These are phyloP conservation scores for Aix galericulata DNA, from an alignment of 2,113 vertebrate genomes.

Conservation along the genomic window DNA sequence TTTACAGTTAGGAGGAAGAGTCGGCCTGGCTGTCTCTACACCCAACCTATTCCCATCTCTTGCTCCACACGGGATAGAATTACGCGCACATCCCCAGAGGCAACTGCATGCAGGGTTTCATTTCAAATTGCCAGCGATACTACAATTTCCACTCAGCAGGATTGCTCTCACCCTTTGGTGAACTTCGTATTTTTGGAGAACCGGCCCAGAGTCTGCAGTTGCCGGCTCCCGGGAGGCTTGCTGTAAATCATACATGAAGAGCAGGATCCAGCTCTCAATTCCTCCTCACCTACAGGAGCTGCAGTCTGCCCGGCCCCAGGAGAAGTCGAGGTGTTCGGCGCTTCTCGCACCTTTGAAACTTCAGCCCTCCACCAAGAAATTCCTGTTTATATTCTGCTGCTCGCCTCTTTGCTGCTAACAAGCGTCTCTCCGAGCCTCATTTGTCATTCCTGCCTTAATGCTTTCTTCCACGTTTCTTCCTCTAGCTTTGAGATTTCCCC, in stretches of 20 bases:
- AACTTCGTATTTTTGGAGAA: neutral
- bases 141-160: neutral
- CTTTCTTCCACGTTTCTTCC: neutral
- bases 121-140: neutral
- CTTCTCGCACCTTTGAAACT: neutral
- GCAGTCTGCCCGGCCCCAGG: neutral
- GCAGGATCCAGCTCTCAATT: neutral
- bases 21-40: neutral
- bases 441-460: conserved; percentile 17
- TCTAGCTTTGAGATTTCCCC: neutral
- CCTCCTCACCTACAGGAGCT: neutral
- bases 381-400: neutral
- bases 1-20: neutral
- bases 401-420: neutral
- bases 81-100: neutral
- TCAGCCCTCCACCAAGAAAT: neutral
- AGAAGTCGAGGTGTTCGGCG: fast-evolving
- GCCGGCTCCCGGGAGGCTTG: neutral
- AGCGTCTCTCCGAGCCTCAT: neutral
- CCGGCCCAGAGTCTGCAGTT: neutral
- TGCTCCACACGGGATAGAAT: neutral
- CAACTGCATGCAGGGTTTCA: neutral
- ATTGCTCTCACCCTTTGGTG: conserved; percentile 8
- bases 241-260: neutral
- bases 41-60: conserved; percentile 1